These are phyloP conservation scores for Melanophora roralis DNA, from an alignment of 2,888 invertebrate genomes.

Conservation along the genomic window DNA sequence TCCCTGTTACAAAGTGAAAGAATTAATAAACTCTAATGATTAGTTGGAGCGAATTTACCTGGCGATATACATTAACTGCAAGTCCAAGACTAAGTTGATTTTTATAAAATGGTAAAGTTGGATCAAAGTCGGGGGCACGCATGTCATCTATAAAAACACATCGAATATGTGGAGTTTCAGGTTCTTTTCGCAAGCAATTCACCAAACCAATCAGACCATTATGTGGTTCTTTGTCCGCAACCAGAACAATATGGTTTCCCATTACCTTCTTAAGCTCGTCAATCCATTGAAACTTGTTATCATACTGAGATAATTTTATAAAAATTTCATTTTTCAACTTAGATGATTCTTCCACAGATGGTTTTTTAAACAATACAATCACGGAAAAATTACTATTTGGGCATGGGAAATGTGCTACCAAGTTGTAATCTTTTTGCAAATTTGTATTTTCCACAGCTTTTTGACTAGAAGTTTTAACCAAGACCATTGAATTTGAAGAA, in stretches of 20 bases:
- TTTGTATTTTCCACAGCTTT: not conserved
- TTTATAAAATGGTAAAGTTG: constrained; percentile 81
- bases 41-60: too few species aligned
- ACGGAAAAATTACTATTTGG: not conserved
- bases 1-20: constrained; percentile 58
- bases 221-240: constrained; percentile 81
- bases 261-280: constrained; percentile 55
- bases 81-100: constrained; percentile 84
- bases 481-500: not conserved
- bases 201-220: constrained; percentile 90
- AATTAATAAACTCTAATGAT: too few species aligned
- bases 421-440: not conserved
- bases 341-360: not conserved
- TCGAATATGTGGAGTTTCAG: constrained; percentile 81
- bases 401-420: not conserved
- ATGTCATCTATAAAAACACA: constrained; percentile 81
- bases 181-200: constrained; percentile 89
- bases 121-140: constrained; percentile 81
- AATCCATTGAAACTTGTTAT: constrained; percentile 66
- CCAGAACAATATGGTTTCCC: constrained; percentile 78
- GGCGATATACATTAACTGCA: constrained; percentile 84
- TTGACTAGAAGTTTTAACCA: constrained; percentile 5
- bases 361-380: not conserved
- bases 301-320: constrained; percentile 63
- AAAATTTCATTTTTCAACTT: constrained; percentile 30